A percentile compares a stretch with the other conserved stretches of the same genome.
Conservation (phyloP, 1,140 invertebrate species). For the Caerostris extrusa region DNA sequence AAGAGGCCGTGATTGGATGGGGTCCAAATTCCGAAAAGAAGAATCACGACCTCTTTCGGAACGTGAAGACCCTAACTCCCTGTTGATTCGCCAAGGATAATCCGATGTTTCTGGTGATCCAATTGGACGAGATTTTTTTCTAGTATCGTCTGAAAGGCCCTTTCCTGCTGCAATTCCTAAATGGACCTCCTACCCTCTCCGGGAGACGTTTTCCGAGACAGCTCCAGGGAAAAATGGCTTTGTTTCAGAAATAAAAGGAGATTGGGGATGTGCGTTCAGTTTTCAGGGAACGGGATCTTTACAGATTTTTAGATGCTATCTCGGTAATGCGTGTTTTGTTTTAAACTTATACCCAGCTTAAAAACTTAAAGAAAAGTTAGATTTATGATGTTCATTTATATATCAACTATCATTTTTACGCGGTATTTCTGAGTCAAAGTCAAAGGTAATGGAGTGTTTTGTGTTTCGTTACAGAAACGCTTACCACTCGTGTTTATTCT, state of each 20-base stretch:
- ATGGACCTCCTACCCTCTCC: neutral
- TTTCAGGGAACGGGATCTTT: neutral
- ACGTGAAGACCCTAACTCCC: slow-evolving; percentile 6
- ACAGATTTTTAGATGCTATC: too few relatives aligned
- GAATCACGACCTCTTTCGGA: neutral
- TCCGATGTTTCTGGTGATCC: neutral
- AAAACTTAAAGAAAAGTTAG: too few relatives aligned
- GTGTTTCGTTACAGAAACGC: too few relatives aligned
- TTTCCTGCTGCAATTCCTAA: neutral
- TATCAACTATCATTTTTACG: too few relatives aligned
- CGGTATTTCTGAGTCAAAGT: too few relatives aligned
- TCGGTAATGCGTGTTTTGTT: too few relatives aligned
- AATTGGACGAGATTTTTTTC: neutral
- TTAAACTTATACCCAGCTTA: too few relatives aligned
- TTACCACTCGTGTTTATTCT: too few relatives aligned
- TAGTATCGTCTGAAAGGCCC: neutral
- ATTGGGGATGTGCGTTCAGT: neutral
- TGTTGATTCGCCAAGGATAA: neutral
- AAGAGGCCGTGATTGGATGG: neutral
- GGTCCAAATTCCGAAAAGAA: neutral
- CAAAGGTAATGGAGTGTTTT: too few relatives aligned
- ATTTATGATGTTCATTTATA: too few relatives aligned
- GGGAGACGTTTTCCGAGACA: neutral
- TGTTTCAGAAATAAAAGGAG: neutral
- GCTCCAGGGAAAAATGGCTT: neutral